These are phyloP conservation scores for Petrocephalus microphthalmus DNA, from an alignment of 2,113 vertebrate species.

Conservation along the genomic window DNA sequence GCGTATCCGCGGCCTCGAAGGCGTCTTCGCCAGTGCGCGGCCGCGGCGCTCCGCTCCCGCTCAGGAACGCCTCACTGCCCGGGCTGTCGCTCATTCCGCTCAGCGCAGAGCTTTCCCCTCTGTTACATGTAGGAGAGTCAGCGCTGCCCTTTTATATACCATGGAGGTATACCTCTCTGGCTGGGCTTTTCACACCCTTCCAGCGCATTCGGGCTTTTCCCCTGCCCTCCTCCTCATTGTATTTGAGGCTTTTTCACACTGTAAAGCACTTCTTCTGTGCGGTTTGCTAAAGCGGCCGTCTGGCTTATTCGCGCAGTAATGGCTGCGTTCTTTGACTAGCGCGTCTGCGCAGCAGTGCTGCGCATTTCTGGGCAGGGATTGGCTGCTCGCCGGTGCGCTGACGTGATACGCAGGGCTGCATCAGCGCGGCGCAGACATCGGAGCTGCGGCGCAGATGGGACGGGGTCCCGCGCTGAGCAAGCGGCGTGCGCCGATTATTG, in stretches of 20 bases:
- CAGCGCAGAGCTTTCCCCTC: neutral
- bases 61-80: slow-evolving; percentile 1
- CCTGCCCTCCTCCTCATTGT: neutral
- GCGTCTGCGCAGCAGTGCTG: slow-evolving; percentile 65
- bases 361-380: slow-evolving; percentile 51
- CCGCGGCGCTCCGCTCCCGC: slow-evolving; percentile 4
- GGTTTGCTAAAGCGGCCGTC: neutral
- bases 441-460: neutral
- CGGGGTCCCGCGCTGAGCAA: neutral
- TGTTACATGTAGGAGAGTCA: neutral
- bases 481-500: neutral
- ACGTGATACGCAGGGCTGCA: slow-evolving; percentile 51
- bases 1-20: slow-evolving; percentile 21
- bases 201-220: neutral
- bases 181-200: slow-evolving; percentile 1
- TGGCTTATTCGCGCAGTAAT: slow-evolving; percentile 41
- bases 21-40: slow-evolving; percentile 16
- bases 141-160: neutral
- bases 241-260: neutral
- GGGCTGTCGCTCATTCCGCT: slow-evolving; percentile 12
- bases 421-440: slow-evolving; percentile 36
- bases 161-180: neutral
- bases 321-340: slow-evolving; percentile 51
- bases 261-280: neutral
- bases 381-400: slow-evolving; percentile 44